Evolutionary conservation across 2,797 vertebrate genomes (phyloP), one percentile per base, ranked within the genome.

Genomic region (Neosilurus mollespiculum): DNA sequence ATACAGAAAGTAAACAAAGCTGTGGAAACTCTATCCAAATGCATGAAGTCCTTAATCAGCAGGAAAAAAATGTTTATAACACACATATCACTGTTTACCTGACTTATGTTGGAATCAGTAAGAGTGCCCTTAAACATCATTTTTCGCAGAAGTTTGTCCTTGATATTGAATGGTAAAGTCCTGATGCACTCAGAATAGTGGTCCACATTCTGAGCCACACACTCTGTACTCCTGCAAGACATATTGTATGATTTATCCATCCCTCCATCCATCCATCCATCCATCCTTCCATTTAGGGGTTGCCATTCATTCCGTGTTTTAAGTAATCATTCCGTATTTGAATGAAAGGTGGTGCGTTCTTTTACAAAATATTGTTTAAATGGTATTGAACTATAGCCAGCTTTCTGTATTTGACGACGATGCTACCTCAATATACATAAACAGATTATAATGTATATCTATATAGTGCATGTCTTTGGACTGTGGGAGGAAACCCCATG

Each of bases 61-160:
- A 37, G 34, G 20, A 37, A 37, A 22, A 20, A 22, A 20, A 26
- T 5, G 11, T n/a, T 20, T 67, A 51, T 49, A 70, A 70, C 49
- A 22, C 10, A 2, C 26, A 67, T 37, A 67, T 37, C 22, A 51
- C 20, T 51, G 22, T 11, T 91, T 95, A 97, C 96, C 96, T 93
- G 94, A 75, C 92, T 88, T 83, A 97, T 96, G 91, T 96, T 96
- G 86, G 90, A 88, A 90, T 96, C 95, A 7, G 93, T 96, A 88
- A 97, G 92, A 56, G 88, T 93, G 1, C 96, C 95, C 56, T 93
- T 91, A 1, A 86, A 76, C 70, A 94, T 95, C 94, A 96, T 94
- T 72, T 93, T 93, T 73, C 92, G 95, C 56, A 96, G 92, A 77
- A 97, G 88, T 85, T 94, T 94, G 86, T 96, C 96, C 90, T 97